Percentiles rank a stretch among this genome's conserved stretches.
These are phyloP conservation scores for Hydropsyche betteni DNA, from an alignment of 2,888 invertebrate species.

Conservation along the genomic window DNA sequence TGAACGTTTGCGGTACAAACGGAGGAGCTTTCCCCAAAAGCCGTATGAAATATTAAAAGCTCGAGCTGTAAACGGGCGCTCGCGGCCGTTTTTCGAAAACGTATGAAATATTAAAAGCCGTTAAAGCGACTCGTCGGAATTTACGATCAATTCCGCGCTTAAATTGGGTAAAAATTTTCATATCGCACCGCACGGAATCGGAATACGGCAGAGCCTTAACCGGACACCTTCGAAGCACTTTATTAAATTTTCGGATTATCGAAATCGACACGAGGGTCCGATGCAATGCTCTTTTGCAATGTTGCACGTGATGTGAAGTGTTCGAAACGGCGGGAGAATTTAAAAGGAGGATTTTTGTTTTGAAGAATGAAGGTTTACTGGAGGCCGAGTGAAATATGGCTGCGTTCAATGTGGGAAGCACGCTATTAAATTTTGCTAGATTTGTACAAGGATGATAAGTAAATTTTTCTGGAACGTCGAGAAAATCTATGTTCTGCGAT, in stretches of 20 bases:
- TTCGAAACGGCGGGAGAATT: too few relatives aligned
- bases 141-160: constrained; percentile 38
- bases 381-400: too few relatives aligned
- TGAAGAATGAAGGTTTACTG: too few relatives aligned
- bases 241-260: constrained; percentile 51
- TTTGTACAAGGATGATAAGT: too few relatives aligned
- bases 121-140: constrained; percentile 33
- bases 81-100: constrained; percentile 20
- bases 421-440: too few relatives aligned
- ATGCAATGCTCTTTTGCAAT: too few relatives aligned
- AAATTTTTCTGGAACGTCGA: too few relatives aligned
- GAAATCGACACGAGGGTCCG: constrained; percentile 7
- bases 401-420: too few relatives aligned
- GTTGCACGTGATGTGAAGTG: too few relatives aligned
- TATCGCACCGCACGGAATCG: constrained; percentile 26
- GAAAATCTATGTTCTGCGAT: too few relatives aligned
- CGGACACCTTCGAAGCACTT: constrained; percentile 38
- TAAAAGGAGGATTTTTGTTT: too few relatives aligned
- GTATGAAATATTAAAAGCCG: constrained; percentile 31
- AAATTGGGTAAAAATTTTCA: constrained; percentile 46
- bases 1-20: neutral
- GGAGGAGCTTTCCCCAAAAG: neutral
- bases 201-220: too few relatives aligned
- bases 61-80: constrained; percentile 22
- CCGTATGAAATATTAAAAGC: constrained; percentile 22